Base-by-base conservation (phyloP, 2,888 invertebrate species). In the Drosophila anomalata region DNA sequence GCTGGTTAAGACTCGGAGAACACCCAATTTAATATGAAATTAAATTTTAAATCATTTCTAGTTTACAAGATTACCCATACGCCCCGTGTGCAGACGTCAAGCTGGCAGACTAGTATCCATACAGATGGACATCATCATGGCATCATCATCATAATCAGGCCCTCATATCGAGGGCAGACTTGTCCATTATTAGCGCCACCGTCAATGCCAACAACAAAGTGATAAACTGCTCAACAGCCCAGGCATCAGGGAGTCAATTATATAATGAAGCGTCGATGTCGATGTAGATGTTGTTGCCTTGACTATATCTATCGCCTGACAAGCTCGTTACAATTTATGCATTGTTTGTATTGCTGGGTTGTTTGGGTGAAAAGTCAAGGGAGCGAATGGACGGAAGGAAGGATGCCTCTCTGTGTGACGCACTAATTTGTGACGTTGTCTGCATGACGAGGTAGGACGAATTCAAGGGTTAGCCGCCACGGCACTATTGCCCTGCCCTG, bases 241-340 rank as follows among this genome's bases (percentile, higher is more conserved):
- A 33, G 76, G 70, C 75, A 79, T 78, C 70, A 75, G 73, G 59
- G 48, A 75, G 79, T 79, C 79, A 80, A 82, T 80, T 70, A 79
- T 76, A 71, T 67, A 78, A 76, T 76, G 71, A 67, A 66, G 60
- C 68, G 51, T 61, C 68, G 50, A 41, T 46, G 59, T 44, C 50
- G 26, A 24, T 12, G 47, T 44, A 46, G 26, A 24, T 12, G 50
- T 56, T 57, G 44, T 9, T 56, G 60, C 22, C 46, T 12, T 41
- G 51, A 36, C 46, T 46, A 55, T 33, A 44, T 56, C 54, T 59
- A 66, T 51, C 66, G 55, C 58, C 73, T 72, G 82, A 79, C 82
- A 82, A 71, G 82, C 80, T 82, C 76, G 82, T 79, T 80, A 78
- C 70, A 82, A 79, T 80, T 82, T 82, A 78, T 82, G 77, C 41